A percentile compares a stretch with the other conserved stretches of the same genome.
These are phyloP conservation scores for Melieria picta DNA, from an alignment of 2,888 invertebrate genomes.

Conservation along the genomic window DNA sequence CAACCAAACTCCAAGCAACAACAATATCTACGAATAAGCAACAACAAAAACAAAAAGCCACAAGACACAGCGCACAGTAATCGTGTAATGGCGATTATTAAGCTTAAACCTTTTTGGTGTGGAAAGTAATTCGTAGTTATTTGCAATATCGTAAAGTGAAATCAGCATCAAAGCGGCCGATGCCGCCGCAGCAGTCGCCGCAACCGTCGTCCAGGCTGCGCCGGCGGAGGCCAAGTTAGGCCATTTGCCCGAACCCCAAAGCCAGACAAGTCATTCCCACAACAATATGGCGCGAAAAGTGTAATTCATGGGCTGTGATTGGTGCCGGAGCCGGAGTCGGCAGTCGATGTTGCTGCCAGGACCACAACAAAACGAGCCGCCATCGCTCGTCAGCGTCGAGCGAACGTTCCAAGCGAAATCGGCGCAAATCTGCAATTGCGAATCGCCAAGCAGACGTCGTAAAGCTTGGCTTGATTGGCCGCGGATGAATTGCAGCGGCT, in stretches of 20 bases:
- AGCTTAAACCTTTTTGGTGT: conserved; percentile 42
- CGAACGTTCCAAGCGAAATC: conserved; percentile 8
- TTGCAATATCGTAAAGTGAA: conserved; percentile 58
- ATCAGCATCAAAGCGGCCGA: conserved; percentile 41
- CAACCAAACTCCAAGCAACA: background rate
- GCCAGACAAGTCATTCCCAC: conserved; percentile 51
- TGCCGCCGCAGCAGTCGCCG: conserved; percentile 33
- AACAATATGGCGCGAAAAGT: conserved; percentile 55
- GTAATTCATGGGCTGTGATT: conserved; percentile 56
- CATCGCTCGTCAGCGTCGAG: background rate
- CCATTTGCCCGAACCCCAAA: no score
- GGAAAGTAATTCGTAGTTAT: conserved; percentile 53
- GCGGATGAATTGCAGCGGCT: conserved; percentile 32
- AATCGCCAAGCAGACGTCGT: conserved; percentile 18
- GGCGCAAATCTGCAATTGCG: conserved; percentile 15
- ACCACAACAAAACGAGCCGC: background rate
- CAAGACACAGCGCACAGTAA: background rate
- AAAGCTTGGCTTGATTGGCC: conserved; percentile 34
- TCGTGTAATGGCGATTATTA: conserved; percentile 24
- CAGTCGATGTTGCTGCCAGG: background rate
- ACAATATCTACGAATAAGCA: background rate
- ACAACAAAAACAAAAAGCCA: background rate
- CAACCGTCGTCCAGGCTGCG: conserved; percentile 36
- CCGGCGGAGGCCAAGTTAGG: no score
- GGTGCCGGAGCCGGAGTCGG: conserved; percentile 8